Percentiles rank a stretch among this genome's conserved stretches.
Conservation (phyloP, 1,140 invertebrate genomes). For the Notospermus geniculatus region DNA sequence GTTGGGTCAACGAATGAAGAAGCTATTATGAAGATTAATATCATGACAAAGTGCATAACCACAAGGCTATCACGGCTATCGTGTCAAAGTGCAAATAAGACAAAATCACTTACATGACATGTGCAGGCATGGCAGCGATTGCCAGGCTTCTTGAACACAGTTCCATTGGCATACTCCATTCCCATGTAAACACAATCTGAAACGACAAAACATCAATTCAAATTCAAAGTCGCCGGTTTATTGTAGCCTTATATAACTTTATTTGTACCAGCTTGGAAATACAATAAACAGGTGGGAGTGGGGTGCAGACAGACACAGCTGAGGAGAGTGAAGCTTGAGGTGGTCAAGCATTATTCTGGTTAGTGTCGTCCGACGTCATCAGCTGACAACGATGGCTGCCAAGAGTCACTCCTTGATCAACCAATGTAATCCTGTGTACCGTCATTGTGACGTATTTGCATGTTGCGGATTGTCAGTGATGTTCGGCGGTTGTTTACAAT, state of each 20-base stretch:
- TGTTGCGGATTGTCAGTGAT: no score
- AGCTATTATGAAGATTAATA: not conserved
- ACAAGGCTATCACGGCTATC: no score
- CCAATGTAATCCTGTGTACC: no score
- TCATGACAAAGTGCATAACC: no score
- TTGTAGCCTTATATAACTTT: slow-evolving; percentile 10
- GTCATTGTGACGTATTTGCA: no score
- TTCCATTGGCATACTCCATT: slow-evolving; percentile 62
- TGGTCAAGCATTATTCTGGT: not conserved
- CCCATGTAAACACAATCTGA: slow-evolving; percentile 66
- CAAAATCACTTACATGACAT: slow-evolving; percentile 30
- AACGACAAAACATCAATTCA: no score
- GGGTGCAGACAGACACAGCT: not conserved
- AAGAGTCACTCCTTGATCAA: no score
- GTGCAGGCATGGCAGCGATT: slow-evolving; percentile 65
- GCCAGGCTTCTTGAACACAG: slow-evolving; percentile 56
- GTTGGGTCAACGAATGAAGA: slow-evolving; percentile 5
- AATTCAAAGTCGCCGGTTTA: no score
- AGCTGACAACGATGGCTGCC: no score
- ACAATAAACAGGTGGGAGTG: not conserved
- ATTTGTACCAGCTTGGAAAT: slow-evolving; percentile 1
- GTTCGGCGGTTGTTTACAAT: no score
- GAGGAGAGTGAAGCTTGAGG: no score
- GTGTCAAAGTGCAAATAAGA: no score
- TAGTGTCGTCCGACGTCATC: not conserved